Evolutionary conservation across 1,140 invertebrate genomes (phyloP).

Genomic region (Teleogryllus occipitalis): DNA sequence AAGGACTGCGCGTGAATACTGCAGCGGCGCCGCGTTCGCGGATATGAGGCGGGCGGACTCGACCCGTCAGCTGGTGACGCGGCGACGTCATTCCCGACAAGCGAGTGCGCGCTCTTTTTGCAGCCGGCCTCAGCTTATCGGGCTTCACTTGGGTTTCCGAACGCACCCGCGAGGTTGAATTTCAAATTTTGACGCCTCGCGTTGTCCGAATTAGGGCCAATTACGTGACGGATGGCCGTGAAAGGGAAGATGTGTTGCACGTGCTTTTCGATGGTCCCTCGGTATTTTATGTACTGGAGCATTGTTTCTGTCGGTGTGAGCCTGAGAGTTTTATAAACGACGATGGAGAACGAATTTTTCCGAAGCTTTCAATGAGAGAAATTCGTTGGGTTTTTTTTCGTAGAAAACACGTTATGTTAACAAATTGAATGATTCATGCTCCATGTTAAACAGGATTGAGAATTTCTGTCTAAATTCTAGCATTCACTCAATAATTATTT

Average conservation of each 20-base stretch:
- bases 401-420: no score
- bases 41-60: not conserved
- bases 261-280: not conserved
- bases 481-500: no score
- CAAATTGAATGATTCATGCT: no score
- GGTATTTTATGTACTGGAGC: not conserved
- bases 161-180: not conserved
- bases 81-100: not conserved
- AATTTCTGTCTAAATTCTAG: no score
- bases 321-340: no score
- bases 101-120: not conserved
- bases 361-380: no score
- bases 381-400: no score
- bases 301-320: no score
- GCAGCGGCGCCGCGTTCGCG: not conserved
- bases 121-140: not conserved
- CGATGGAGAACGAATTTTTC: no score
- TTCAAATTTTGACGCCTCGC: not conserved
- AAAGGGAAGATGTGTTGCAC: not conserved
- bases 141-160: not conserved
- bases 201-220: not conserved
- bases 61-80: not conserved
- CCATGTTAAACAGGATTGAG: no score
- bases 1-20: not conserved
- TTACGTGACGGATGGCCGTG: not conserved